A percentile compares a stretch with the other conserved stretches of the same genome.
These are phyloP conservation scores for Tichodroma muraria DNA, from an alignment of 2,113 vertebrate species.

Conservation along the genomic window DNA sequence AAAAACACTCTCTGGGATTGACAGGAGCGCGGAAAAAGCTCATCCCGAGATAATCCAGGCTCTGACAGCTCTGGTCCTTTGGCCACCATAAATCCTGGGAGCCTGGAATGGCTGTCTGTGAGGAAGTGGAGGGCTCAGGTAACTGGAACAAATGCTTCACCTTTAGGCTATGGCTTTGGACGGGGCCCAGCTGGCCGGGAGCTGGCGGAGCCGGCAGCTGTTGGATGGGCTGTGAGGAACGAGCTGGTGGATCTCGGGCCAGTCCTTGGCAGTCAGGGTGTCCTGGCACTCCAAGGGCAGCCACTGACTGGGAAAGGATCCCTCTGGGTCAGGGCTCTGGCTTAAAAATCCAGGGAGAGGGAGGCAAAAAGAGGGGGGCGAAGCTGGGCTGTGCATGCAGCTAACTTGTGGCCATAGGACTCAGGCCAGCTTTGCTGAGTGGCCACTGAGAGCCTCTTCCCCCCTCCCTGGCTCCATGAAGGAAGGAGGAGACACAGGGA, in stretches of 20 bases:
- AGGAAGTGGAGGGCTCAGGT: conserved; percentile 34
- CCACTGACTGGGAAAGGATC: background rate
- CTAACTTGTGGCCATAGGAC: background rate
- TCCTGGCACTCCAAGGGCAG: conserved; percentile 46
- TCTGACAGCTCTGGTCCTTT: background rate
- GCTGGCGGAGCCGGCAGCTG: conserved; percentile 2
- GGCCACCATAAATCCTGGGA: conserved; percentile 11
- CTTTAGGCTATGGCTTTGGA: conserved; percentile 44
- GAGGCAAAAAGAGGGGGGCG: background rate
- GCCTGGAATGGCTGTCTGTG: background rate
- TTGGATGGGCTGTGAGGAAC: conserved; percentile 32
- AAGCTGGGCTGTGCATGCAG: background rate
- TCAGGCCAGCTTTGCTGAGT: background rate
- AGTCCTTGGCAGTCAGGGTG: conserved; percentile 20
- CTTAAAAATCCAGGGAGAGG: background rate
- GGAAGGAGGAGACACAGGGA: background rate
- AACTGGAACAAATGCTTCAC: conserved; percentile 52
- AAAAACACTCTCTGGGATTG: background rate
- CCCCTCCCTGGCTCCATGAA: rapidly evolving
- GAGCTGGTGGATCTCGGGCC: conserved; percentile 8
- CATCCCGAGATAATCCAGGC: background rate
- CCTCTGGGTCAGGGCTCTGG: background rate
- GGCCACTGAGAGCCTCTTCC: background rate
- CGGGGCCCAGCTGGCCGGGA: conserved; percentile 27
- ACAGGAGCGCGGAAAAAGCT: background rate